Conservation (phyloP, 1,140 invertebrate species). For the Hyposmocoma kahamanoa region DNA sequence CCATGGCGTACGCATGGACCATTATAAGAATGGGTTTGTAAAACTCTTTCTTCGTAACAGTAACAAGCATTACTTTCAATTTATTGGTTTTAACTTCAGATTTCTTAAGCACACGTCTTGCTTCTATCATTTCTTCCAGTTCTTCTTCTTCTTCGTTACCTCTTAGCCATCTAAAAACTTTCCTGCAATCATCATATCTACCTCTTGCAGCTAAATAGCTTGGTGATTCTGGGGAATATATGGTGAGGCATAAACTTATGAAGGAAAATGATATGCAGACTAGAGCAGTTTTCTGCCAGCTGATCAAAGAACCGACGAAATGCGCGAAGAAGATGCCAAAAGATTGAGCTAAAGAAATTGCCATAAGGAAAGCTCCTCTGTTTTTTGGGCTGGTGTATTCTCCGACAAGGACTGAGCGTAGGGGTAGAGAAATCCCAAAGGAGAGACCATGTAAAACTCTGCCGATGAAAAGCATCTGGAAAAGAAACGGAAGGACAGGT, state of each 20-base stretch:
- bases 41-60: slow-evolving; percentile 42
- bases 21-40: slow-evolving; percentile 50
- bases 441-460: slow-evolving; percentile 42
- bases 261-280: slow-evolving; percentile 65
- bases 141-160: slow-evolving; percentile 53
- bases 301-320: slow-evolving; percentile 71
- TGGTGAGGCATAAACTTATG: slow-evolving; percentile 55
- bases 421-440: slow-evolving; percentile 34
- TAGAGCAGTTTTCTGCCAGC: slow-evolving; percentile 72
- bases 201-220: slow-evolving; percentile 76
- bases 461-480: slow-evolving; percentile 31
- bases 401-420: slow-evolving; percentile 46
- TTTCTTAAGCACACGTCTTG: slow-evolving; percentile 27
- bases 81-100: slow-evolving; percentile 16
- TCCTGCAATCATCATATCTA: slow-evolving; percentile 55
- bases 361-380: slow-evolving; percentile 72
- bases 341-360: slow-evolving; percentile 63
- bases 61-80: slow-evolving; percentile 15
- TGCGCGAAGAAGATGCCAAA: slow-evolving; percentile 73
- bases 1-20: slow-evolving; percentile 35
- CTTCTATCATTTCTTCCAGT: slow-evolving; percentile 45
- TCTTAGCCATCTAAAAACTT: slow-evolving; percentile 65
- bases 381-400: slow-evolving; percentile 67
- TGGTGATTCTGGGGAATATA: slow-evolving; percentile 80
- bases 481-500: no score